Base-by-base conservation (phyloP, 2,888 invertebrate genomes). In the Pyrrhia umbra region DNA sequence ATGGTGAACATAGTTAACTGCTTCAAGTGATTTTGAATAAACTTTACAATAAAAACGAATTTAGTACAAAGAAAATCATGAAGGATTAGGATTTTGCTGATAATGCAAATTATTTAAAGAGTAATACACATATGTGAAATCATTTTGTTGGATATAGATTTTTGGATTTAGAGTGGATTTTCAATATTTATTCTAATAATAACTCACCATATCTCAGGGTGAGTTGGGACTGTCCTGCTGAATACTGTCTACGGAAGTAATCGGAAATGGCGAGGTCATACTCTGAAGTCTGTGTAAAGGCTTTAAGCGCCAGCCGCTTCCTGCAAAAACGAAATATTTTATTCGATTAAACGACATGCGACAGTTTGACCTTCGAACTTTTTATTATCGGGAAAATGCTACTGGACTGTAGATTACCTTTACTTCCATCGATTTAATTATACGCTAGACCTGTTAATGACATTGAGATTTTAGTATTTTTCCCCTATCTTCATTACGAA, bases 201-300 rank as follows among this genome's bases (percentile, higher is more conserved):
- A n/a, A n/a, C 89, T 77, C 95, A 94, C 96, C 99, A 91, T 99
- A 99, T 83, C 99, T 96, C 46, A 99, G 94, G 0, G 97, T 97
- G 51, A 99, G 86, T 87, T 98, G 98, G 0, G 98, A 96, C 2
- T 96, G 94, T 1, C 97, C 97, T 3, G 95, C 90, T 0, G 98
- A 97, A 90, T 98, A 99, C 88, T 98, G 97, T 86, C 97, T 97
- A 10, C 99, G 97, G 95, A 99, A 99, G 88, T 98, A 99, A 88
- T 99, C 98, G 0, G 99, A 97, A 81, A 99, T 99, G 39, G 98
- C 98, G 57, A 96, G 96, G 90, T 99, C 99, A 89, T 99, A 99
- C 59, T 97, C 97, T 0, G 99, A 97, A 0, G 99, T 99, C 88
- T 99, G 99, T 2, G 98, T 98, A 88, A 99, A 99, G 0, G 99